Base-by-base conservation (phyloP, 2,888 invertebrate genomes). In the Agonopterix arenella region DNA sequence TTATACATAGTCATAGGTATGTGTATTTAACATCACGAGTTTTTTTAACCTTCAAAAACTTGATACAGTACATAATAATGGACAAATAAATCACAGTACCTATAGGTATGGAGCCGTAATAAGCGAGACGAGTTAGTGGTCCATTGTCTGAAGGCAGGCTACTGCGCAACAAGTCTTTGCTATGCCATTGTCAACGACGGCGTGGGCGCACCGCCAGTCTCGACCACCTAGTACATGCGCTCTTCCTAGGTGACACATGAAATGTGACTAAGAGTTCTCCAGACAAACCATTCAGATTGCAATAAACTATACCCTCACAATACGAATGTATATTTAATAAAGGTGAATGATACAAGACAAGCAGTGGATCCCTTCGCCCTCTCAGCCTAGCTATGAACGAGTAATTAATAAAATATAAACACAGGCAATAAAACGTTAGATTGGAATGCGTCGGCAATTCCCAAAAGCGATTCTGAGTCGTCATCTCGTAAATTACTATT, bases 401-500 rank as follows among this genome's bases (percentile, higher is more conserved):
- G 71, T 77, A 81, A 83, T 82, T 80, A 83, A 83, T 79, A 76
- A 77, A 82, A 73, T 74, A 75, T 77, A 76, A 80, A 76, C 68
- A 76, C 64, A 63, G 66, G 64, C 77, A 80, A 81, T 81, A 84
- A 84, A 84, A 82, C 73, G 69, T 75, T 78, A 71, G 73, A 66
- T 67, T 54, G 82, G 82, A 80, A 86, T 84, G 79, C 67, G 81
- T 73, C 86, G 82, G 84, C 78, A 66, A 66, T 73, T 73, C 75
- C 80, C 82, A 84, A 85, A 82, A 80, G 80, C 72, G 57, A 80
- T 79, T 81, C 73, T 68, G 71, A 80, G 70, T 77, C 76, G 77
- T 83, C 84, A 85, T 84, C 81, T 74, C 76, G 78, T 82, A 83
- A 85, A 88, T 86, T 77, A 84, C 82, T 80, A 88, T 84, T 86